Evolutionary conservation across 2,797 vertebrate genomes (phyloP).

Genomic region (Synaphobranchus kaupii): DNA sequence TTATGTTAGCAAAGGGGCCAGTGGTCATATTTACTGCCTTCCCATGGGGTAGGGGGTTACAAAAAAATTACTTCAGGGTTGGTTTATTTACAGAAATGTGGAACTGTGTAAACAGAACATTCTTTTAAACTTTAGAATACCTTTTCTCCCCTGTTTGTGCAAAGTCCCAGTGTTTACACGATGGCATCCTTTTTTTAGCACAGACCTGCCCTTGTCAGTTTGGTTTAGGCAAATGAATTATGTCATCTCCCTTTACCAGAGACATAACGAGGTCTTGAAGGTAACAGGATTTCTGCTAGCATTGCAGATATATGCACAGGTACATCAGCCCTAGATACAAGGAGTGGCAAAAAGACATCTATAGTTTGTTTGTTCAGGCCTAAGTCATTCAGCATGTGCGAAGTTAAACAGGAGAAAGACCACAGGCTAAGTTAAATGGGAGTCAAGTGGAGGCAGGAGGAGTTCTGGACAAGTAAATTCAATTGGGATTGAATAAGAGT

Average conservation of each 20-base stretch:
- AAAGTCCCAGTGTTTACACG: background rate
- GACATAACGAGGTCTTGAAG: too few relatives aligned
- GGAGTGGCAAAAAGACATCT: background rate
- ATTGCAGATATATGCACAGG: background rate
- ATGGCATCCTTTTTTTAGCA: background rate
- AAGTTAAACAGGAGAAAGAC: background rate
- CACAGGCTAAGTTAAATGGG: background rate
- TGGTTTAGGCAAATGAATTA: background rate
- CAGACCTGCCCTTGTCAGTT: background rate
- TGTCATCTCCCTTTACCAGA: background rate
- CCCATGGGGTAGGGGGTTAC: background rate
- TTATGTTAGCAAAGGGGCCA: slow-evolving; percentile 16
- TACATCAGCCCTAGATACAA: background rate
- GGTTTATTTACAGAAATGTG: slow-evolving; percentile 13
- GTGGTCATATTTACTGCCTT: background rate
- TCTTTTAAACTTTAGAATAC: background rate
- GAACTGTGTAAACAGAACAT: background rate
- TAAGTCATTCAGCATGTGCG: background rate
- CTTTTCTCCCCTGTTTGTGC: background rate
- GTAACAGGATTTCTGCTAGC: background rate
- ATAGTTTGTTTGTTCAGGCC: background rate
- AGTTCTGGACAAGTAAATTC: background rate
- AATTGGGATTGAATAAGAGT: background rate
- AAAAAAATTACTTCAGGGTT: slow-evolving; percentile 13
- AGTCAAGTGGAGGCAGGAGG: background rate